phyloP scores from a whole-genome alignment of 2,888 invertebrate species.

The Monoplex corrugatus region DNA sequence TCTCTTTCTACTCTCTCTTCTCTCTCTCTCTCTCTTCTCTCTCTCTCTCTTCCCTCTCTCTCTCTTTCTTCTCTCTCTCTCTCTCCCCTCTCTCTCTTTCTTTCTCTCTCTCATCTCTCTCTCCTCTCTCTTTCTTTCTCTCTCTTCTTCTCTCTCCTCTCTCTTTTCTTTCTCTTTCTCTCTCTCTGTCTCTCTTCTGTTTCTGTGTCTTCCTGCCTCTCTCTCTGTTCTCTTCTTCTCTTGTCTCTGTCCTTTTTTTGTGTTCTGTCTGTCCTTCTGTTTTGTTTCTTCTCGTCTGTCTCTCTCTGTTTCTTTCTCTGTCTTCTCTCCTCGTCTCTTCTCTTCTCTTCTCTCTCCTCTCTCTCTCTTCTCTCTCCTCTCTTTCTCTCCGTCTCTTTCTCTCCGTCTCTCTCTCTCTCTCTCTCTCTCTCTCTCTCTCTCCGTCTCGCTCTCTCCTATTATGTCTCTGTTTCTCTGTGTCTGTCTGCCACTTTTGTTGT shows the following conservation, averaged over 20 bases:
- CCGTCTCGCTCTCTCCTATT: too few relatives aligned
- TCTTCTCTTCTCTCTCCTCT: too few relatives aligned
- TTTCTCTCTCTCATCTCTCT: too few relatives aligned
- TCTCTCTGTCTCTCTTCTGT: too few relatives aligned
- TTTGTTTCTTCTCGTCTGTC: not conserved
- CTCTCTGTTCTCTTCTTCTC: too few relatives aligned
- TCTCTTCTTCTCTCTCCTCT: not conserved
- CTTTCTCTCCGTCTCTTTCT: not conserved
- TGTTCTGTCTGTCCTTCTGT: not conserved
- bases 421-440: too few relatives aligned
- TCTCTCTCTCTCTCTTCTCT: not conserved
- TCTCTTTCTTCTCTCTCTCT: not conserved
- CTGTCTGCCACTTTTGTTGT: too few relatives aligned
- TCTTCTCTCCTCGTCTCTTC: not conserved
- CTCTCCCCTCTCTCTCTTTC: not conserved
- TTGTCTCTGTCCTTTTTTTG: not conserved
- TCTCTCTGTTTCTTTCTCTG: not conserved
- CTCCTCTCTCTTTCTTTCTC: constrained; percentile 15
- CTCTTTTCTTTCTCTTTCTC: not conserved
- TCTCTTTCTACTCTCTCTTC: not conserved
- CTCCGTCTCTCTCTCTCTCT: not conserved
- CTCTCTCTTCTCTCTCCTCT: too few relatives aligned
- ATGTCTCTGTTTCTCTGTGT: too few relatives aligned
- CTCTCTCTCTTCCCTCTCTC: not conserved
- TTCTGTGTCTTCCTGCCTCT: not conserved